phyloP scores from a whole-genome alignment of 2,888 invertebrate genomes.

The Candidula unifasciata region DNA sequence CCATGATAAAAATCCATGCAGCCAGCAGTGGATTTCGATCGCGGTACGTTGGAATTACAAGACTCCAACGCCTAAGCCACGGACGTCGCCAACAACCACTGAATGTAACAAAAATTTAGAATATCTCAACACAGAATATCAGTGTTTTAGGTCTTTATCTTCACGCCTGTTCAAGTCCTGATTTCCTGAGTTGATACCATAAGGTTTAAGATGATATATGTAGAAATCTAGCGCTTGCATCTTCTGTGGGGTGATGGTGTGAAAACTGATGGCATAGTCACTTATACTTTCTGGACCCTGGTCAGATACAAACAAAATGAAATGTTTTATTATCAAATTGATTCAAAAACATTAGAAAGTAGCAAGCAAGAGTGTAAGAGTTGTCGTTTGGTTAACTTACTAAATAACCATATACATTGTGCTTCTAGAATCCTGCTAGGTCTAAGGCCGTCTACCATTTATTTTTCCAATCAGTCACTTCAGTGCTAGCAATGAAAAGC shows the following conservation, averaged over 20 bases:
- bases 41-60: too few relatives aligned
- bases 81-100: too few relatives aligned
- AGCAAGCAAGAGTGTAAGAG: too few relatives aligned
- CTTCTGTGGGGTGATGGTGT: slow-evolving; percentile 68
- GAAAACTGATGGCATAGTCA: slow-evolving; percentile 75
- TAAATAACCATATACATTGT: too few relatives aligned
- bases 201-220: slow-evolving; percentile 69
- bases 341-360: not conserved
- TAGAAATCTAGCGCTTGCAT: slow-evolving; percentile 70
- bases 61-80: too few relatives aligned
- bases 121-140: not conserved
- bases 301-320: not conserved
- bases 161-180: slow-evolving; percentile 61
- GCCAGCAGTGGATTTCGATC: too few relatives aligned
- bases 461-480: too few relatives aligned
- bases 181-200: slow-evolving; percentile 62
- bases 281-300: slow-evolving; percentile 73
- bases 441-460: too few relatives aligned
- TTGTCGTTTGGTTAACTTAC: too few relatives aligned
- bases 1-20: too few relatives aligned
- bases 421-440: too few relatives aligned
- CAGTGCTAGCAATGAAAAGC: too few relatives aligned
- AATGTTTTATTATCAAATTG: not conserved
- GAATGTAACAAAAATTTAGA: not conserved
- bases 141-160: not conserved